Evolutionary conservation across 2,113 vertebrate genomes (phyloP).

Genomic region (Nettapus auritus): DNA sequence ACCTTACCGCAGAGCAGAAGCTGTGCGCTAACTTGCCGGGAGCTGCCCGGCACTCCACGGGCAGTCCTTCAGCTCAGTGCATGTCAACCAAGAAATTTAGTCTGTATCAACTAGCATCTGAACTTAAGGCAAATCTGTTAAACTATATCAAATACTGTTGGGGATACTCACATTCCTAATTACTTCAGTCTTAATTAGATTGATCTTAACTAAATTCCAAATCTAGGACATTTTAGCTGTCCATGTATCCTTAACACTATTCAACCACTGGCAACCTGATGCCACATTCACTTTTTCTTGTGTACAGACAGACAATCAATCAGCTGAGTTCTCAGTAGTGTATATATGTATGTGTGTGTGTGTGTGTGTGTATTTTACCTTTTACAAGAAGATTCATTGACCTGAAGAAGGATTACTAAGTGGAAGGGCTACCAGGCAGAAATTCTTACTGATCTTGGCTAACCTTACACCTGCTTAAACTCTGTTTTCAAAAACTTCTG

Average conservation of each 20-base stretch:
- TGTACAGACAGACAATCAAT: neutral
- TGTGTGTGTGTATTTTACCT: neutral
- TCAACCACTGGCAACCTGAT: neutral
- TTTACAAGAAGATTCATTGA: neutral
- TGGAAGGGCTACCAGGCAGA: conserved; percentile 29
- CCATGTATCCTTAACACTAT: neutral
- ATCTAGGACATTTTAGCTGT: neutral
- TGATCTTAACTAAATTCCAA: neutral
- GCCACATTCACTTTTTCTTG: neutral
- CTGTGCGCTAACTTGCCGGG: neutral
- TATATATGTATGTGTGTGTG: too few species aligned
- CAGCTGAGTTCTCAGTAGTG: neutral
- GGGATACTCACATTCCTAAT: neutral
- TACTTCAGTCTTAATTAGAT: neutral
- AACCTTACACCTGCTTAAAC: conserved; percentile 7
- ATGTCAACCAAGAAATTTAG: neutral
- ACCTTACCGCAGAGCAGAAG: neutral
- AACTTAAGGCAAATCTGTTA: neutral
- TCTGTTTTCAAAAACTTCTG: conserved; percentile 9
- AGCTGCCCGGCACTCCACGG: neutral
- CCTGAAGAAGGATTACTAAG: conserved; percentile 29
- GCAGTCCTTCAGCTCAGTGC: neutral
- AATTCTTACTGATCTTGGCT: conserved; percentile 31
- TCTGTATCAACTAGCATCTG: neutral
- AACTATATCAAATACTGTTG: neutral